A percentile compares a stretch with the other conserved stretches of the same genome.
Conservation (phyloP, 2,888 invertebrate genomes). For the Seladonia tumulorum region DNA sequence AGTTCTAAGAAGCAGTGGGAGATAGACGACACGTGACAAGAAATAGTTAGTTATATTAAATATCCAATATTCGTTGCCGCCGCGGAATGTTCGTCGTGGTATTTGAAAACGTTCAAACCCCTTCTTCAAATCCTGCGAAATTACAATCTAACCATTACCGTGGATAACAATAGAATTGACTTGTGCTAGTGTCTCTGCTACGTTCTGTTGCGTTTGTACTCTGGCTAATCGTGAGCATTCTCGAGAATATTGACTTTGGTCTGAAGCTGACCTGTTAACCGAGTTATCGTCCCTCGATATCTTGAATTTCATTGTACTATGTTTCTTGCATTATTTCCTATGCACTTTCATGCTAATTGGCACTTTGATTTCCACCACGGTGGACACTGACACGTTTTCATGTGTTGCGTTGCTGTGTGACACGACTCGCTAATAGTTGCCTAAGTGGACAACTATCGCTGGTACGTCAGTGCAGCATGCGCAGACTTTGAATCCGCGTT, state of each 20-base stretch:
- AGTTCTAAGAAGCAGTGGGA: no score
- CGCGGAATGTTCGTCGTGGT: not conserved
- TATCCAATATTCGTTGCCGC: not conserved
- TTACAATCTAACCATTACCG: not conserved
- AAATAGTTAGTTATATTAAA: not conserved
- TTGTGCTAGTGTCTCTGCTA: not conserved
- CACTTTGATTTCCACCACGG: not conserved
- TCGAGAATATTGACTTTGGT: not conserved
- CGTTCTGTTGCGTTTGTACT: not conserved
- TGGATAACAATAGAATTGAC: not conserved
- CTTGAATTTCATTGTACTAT: not conserved
- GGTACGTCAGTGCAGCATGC: not conserved
- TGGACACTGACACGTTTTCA: not conserved
- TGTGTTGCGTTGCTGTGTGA: not conserved
- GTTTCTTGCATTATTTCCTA: not conserved
- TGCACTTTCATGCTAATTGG: not conserved
- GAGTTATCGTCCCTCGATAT: not conserved
- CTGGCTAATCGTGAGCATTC: not conserved
- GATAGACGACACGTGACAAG: no score
- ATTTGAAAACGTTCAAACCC: not conserved
- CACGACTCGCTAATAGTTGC: not conserved
- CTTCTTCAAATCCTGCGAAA: not conserved
- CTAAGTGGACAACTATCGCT: not conserved
- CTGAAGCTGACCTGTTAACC: not conserved
- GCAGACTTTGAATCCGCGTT: no score